Conservation (phyloP, 2,888 invertebrate species). For the Meganola albula region DNA sequence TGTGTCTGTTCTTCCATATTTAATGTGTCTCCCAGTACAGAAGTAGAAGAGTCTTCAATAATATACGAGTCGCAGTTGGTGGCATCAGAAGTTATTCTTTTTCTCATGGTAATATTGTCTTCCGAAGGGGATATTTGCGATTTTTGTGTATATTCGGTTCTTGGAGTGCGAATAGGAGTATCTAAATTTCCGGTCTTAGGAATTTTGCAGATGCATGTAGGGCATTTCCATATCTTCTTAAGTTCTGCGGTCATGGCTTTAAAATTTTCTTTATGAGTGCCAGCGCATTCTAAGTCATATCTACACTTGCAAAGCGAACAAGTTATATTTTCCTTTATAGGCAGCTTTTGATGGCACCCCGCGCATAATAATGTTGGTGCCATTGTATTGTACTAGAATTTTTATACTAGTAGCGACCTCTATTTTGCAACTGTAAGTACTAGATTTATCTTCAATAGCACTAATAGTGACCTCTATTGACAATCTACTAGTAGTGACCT, state of each 20-base stretch:
- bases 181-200: constrained; percentile 4
- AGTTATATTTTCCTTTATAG: neutral
- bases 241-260: constrained; percentile 2
- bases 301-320: neutral
- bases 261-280: neutral
- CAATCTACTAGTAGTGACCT: too few species aligned
- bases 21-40: constrained; percentile 4
- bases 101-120: constrained; percentile 1
- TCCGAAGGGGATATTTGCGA: neutral
- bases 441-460: too few species aligned
- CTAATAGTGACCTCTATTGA: too few species aligned
- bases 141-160: neutral
- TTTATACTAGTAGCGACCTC: too few species aligned
- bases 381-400: too few species aligned
- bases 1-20: neutral
- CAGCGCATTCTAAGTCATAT: constrained; percentile 7
- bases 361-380: constrained; percentile 1
- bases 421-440: too few species aligned
- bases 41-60: neutral
- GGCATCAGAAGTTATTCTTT: neutral
- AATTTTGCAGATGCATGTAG: constrained; percentile 7
- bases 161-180: constrained; percentile 5
- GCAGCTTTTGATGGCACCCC: constrained; percentile 4
- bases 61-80: neutral
- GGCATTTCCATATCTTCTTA: constrained; percentile 9